Evolutionary conservation across 2,797 vertebrate species (phyloP).

Genomic region (Danionella dracula): DNA sequence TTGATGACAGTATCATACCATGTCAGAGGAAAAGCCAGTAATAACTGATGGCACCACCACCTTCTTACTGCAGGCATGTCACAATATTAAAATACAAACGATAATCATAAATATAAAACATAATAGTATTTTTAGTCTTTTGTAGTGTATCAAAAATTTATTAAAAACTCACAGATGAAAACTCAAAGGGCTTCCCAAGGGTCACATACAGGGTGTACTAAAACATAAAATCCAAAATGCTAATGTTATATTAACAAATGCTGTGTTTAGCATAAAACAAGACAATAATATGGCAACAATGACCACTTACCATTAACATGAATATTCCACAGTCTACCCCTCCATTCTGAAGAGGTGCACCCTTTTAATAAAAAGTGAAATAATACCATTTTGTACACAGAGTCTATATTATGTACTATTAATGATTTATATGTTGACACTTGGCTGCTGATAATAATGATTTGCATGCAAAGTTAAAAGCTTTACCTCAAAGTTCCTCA

Average conservation of each 20-base stretch:
- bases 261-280: background rate
- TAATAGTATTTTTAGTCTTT: background rate
- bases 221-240: background rate
- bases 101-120: background rate
- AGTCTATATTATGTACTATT: background rate
- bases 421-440: too few species aligned
- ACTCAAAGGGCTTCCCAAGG: background rate
- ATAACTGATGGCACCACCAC: background rate
- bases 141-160: background rate
- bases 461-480: background rate
- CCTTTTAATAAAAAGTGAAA: background rate
- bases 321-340: background rate
- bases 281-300: background rate
- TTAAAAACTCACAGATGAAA: background rate
- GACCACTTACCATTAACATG: constrained; percentile 1
- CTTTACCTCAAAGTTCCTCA: background rate
- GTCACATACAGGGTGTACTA: background rate
- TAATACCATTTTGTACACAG: too few species aligned
- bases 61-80: background rate
- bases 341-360: background rate
- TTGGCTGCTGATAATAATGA: too few species aligned
- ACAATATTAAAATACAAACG: background rate
- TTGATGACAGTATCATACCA: background rate
- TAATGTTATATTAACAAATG: background rate
- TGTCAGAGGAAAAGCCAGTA: background rate